These are phyloP conservation scores for Clarias laeviceps DNA, from an alignment of 2,797 vertebrate species.

Conservation along the genomic window DNA sequence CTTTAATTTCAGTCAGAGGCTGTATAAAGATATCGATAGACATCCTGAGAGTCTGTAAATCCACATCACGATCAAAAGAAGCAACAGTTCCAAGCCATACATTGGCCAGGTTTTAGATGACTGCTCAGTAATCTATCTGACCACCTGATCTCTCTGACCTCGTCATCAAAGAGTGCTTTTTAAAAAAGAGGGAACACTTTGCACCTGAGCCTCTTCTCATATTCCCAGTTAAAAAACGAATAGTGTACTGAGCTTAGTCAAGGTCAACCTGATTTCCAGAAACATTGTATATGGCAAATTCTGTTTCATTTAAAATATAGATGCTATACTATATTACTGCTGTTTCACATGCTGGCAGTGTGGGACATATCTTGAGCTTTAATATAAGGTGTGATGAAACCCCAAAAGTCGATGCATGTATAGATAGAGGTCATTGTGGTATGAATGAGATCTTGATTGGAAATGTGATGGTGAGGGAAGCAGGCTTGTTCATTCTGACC, in stretches of 20 bases:
- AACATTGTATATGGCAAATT: not conserved
- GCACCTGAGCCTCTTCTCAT: not conserved
- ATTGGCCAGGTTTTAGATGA: not conserved
- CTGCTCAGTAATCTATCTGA: not conserved
- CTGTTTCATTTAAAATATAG: not conserved
- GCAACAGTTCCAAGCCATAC: not conserved
- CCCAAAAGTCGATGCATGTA: not conserved
- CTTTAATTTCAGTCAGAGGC: conserved; percentile 9
- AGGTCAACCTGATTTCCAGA: not conserved
- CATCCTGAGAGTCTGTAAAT: not conserved
- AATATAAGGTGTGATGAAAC: not conserved
- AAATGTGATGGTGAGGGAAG: not conserved
- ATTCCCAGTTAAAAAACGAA: not conserved
- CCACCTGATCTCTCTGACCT: conserved; percentile 26
- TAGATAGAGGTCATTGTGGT: conserved; percentile 15
- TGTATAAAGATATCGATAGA: not conserved
- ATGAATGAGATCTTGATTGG: conserved; percentile 13
- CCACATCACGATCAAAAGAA: not conserved
- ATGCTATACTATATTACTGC: not conserved
- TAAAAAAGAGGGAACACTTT: conserved; percentile 6
- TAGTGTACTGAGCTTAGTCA: not conserved
- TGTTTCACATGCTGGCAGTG: not conserved
- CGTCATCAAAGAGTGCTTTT: not conserved
- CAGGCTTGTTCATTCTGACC: not conserved
- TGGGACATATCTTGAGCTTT: not conserved